phyloP scores from a whole-genome alignment of 2,113 vertebrate species.

The Catharus fuscescens region DNA sequence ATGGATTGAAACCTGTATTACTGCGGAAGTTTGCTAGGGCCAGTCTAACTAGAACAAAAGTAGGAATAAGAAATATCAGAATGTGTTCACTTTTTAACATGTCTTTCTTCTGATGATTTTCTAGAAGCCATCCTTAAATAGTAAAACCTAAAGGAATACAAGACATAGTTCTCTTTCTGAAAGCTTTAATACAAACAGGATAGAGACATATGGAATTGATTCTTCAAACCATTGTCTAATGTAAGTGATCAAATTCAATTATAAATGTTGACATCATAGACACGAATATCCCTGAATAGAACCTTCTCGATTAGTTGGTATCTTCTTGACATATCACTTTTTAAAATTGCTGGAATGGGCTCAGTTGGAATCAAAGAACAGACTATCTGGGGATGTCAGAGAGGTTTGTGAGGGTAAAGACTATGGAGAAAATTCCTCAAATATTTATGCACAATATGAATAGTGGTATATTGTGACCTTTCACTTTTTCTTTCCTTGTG shows the following conservation, averaged over 20 bases:
- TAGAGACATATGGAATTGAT: not conserved
- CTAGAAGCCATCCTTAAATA: not conserved
- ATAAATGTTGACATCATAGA: not conserved
- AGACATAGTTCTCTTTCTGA: not conserved
- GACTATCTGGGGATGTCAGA: not conserved
- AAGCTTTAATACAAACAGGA: not conserved
- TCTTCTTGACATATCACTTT: not conserved
- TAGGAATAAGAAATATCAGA: not conserved
- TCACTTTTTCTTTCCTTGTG: not conserved
- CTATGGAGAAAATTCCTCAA: not conserved
- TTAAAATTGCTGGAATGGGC: not conserved
- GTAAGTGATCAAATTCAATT: not conserved
- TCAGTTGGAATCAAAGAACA: not conserved
- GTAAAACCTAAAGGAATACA: not conserved
- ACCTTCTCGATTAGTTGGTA: not conserved
- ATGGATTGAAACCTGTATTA: not conserved
- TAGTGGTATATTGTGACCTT: not conserved
- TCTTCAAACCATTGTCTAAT: not conserved
- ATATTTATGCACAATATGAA: not conserved
- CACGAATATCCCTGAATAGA: not conserved
- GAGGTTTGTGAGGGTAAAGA: not conserved
- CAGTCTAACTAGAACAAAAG: not conserved
- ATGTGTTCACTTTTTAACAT: not conserved
- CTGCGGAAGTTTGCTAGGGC: not conserved
- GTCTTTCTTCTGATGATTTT: not conserved